These are phyloP conservation scores for Rutpela maculata DNA, from an alignment of 2,888 invertebrate genomes.

Conservation along the genomic window DNA sequence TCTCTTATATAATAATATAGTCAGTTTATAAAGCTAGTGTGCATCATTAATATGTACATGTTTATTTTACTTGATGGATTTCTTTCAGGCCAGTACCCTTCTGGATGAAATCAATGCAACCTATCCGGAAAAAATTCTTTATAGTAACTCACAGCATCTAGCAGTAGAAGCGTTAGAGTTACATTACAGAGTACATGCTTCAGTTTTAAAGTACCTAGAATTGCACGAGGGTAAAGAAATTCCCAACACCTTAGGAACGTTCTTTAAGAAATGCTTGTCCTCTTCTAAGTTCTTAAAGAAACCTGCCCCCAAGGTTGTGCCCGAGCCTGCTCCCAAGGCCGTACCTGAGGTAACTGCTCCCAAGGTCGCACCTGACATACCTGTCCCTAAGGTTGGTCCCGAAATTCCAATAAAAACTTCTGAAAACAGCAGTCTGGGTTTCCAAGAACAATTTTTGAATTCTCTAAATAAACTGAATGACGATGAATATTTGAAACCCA, in stretches of 20 bases:
- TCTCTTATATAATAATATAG: too few species aligned
- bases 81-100: constrained; percentile 81
- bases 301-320: constrained; percentile 60
- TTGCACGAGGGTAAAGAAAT: constrained; percentile 84
- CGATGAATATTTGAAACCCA: constrained; percentile 29
- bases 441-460: constrained; percentile 58
- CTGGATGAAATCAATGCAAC: constrained; percentile 87
- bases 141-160: constrained; percentile 87
- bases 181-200: constrained; percentile 89
- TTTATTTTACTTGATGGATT: not conserved
- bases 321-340: constrained; percentile 30
- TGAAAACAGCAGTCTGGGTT: constrained; percentile 52
- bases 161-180: constrained; percentile 93
- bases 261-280: constrained; percentile 77
- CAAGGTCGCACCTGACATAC: constrained; percentile 35
- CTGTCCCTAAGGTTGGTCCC: constrained; percentile 59
- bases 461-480: constrained; percentile 49
- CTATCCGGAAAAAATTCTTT: constrained; percentile 91
- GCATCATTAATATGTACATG: not conserved
- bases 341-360: not conserved
- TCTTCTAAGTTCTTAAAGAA: constrained; percentile 52
- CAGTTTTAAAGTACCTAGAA: constrained; percentile 91
- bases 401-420: constrained; percentile 45
- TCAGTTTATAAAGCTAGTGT: too few species aligned
- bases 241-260: constrained; percentile 77